Evolutionary conservation across 2,113 vertebrate species (phyloP).

Genomic region (zebrafish (Danio rerio)): GRCz12tu NC_133191.1:19987501-19988000

Average conservation of each 20-base stretch:
- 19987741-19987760: conserved; percentile 7
- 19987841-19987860: no score
- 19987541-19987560: neutral
- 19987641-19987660: no score
- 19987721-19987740: conserved; percentile 6
- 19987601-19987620: conserved; percentile 40
- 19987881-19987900: no score
- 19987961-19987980: no score
- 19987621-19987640: conserved; percentile 46
- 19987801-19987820: neutral
- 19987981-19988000: no score
- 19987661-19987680: conserved; percentile 19
- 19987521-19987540: neutral
- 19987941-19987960: no score
- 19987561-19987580: no score
- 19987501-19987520: conserved; percentile 47
- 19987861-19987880: no score
- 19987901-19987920: no score
- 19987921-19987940: no score
- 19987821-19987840: neutral
- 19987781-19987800: neutral
- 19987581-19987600: conserved; percentile 18
- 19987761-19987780: neutral
- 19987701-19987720: neutral
- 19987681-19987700: conserved; percentile 3